phyloP scores from a whole-genome alignment of 2,888 invertebrate species.

The Willowsia nigromaculata region DNA sequence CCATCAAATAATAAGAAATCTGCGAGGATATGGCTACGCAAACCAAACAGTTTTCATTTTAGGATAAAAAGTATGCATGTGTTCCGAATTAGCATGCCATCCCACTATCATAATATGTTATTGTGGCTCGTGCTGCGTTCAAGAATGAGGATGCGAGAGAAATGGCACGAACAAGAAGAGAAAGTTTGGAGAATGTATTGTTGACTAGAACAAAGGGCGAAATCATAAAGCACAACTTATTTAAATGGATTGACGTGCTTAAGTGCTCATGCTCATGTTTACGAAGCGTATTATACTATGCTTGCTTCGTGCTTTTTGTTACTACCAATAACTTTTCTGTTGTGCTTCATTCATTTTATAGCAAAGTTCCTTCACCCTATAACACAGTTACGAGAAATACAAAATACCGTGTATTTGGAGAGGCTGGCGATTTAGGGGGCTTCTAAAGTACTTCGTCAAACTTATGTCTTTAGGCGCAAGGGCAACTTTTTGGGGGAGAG shows the following conservation, averaged over 20 bases:
- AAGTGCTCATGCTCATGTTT: conserved; percentile 47
- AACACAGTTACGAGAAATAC: background rate
- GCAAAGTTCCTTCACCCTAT: background rate
- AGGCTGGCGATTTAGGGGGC: too few relatives aligned
- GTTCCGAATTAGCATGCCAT: conserved; percentile 4
- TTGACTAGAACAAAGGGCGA: conserved; percentile 38
- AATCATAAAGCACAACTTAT: conserved; percentile 43
- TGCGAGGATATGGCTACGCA: too few relatives aligned
- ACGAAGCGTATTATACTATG: background rate
- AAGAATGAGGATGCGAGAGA: background rate
- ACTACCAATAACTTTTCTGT: background rate
- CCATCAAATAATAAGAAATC: too few relatives aligned
- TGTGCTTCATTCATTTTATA: background rate
- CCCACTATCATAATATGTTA: background rate
- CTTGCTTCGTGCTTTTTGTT: background rate
- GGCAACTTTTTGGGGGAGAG: too few relatives aligned
- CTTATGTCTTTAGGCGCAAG: too few relatives aligned
- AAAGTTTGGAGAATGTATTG: conserved; percentile 19
- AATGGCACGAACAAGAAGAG: background rate
- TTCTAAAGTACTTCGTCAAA: too few relatives aligned
- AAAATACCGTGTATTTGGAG: too few relatives aligned
- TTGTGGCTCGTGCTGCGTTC: background rate
- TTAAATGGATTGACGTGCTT: conserved; percentile 51
- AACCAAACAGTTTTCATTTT: background rate
- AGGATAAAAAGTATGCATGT: background rate